These are phyloP conservation scores for Melitaea cinxia DNA, from an alignment of 1,140 invertebrate species.

Conservation along the genomic window DNA sequence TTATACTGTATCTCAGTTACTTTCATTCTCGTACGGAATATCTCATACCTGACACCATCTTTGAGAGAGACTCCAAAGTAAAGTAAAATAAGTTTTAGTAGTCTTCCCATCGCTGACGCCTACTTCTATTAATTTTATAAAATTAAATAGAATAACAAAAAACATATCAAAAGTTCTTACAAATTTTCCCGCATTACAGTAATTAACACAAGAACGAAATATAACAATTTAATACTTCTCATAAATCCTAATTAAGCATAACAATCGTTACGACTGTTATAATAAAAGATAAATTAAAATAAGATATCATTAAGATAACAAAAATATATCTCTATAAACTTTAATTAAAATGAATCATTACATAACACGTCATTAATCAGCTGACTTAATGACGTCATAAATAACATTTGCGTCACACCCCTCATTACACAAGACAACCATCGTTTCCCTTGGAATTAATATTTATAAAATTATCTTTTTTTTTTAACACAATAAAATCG, in stretches of 20 bases:
- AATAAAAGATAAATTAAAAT: not conserved
- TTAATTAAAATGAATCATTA: conserved; percentile 4
- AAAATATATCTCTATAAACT: not conserved
- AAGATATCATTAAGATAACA: not conserved
- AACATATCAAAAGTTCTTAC: not conserved
- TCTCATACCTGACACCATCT: no score
- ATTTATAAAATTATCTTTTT: not conserved
- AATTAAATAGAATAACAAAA: not conserved
- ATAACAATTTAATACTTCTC: not conserved
- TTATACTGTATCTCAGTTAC: no score
- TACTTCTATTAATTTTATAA: no score
- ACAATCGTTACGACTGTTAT: not conserved
- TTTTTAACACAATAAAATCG: no score
- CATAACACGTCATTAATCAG: conserved; percentile 3
- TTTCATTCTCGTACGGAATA: no score
- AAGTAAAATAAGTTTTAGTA: no score
- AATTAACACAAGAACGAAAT: not conserved
- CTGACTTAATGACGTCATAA: not conserved
- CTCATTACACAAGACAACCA: not conserved
- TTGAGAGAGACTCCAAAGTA: no score
- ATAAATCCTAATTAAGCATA: conserved; percentile 9
- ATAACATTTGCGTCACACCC: not conserved
- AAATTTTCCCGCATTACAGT: not conserved
- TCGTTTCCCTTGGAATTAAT: not conserved
- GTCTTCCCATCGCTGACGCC: no score